phyloP scores from a whole-genome alignment of 1,140 invertebrate genomes.

The Carposina sasakii region DNA sequence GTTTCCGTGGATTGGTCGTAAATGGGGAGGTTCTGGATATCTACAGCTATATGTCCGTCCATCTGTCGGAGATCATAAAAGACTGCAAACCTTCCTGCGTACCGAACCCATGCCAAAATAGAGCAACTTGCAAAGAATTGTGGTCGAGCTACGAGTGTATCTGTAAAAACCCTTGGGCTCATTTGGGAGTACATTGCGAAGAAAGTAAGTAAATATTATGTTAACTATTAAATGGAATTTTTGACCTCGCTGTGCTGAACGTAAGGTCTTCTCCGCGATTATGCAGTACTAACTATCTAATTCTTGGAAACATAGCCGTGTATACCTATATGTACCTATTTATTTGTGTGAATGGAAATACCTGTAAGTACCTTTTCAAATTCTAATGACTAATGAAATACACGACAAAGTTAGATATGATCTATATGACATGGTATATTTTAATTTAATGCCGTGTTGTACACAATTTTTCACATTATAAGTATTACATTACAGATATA shows the following conservation, averaged over 20 bases:
- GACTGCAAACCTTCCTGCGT: constrained; percentile 95
- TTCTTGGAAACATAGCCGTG: too few species aligned
- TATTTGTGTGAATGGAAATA: too few species aligned
- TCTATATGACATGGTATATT: too few species aligned
- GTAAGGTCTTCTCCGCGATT: too few species aligned
- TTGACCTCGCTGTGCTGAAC: too few species aligned
- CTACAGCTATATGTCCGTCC: constrained; percentile 94
- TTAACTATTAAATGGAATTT: too few species aligned
- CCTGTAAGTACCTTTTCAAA: too few species aligned
- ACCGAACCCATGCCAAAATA: constrained; percentile 94
- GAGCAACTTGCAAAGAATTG: constrained; percentile 89
- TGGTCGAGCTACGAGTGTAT: constrained; percentile 95
- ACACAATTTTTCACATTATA: too few species aligned
- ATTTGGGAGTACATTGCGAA: constrained; percentile 91
- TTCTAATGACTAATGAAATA: constrained; percentile 12
- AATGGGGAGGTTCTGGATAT: constrained; percentile 93
- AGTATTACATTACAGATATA: constrained; percentile 89
- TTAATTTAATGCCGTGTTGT: too few species aligned
- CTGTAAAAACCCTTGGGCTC: constrained; percentile 92
- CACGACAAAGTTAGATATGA: too few species aligned
- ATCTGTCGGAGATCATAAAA: constrained; percentile 90
- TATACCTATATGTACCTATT: too few species aligned
- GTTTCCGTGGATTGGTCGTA: constrained; percentile 92
- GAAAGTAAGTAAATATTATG: constrained; percentile 88
- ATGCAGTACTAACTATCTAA: too few species aligned